phyloP scores from a whole-genome alignment of 2,888 invertebrate genomes.

The Rhagonycha lutea region DNA sequence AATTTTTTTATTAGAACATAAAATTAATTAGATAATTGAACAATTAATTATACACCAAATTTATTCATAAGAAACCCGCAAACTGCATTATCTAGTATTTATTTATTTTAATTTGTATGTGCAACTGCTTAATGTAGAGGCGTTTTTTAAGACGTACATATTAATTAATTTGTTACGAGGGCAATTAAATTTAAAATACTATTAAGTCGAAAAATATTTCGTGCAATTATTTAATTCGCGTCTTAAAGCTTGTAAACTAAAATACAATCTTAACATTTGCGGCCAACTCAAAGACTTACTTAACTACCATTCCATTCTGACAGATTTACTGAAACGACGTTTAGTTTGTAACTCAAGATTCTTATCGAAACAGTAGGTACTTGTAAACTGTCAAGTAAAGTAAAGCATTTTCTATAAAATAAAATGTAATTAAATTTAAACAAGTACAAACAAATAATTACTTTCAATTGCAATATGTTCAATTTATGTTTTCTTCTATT shows the following conservation, averaged over 20 bases:
- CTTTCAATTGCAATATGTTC: background rate
- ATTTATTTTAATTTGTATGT: background rate
- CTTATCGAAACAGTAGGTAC: constrained; percentile 24
- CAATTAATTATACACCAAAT: background rate
- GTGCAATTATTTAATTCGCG: constrained; percentile 2
- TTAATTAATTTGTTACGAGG: background rate
- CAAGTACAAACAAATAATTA: background rate
- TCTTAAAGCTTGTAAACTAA: background rate
- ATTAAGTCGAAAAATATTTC: background rate
- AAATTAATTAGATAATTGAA: background rate
- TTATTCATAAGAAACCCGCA: background rate
- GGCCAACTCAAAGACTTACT: constrained; percentile 21
- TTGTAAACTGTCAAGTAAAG: constrained; percentile 17
- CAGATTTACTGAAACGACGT: constrained; percentile 26
- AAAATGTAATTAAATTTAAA: background rate
- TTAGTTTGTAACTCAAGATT: constrained; percentile 24
- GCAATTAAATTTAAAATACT: background rate
- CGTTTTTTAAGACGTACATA: background rate
- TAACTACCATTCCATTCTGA: constrained; percentile 12
- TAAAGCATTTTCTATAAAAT: constrained; percentile 1
- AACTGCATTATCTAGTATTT: background rate
- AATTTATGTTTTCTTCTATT: background rate
- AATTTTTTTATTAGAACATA: background rate
- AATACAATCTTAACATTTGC: constrained; percentile 13
- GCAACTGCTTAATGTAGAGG: background rate